Conservation (phyloP, 2,113 vertebrate genomes). For the Podarcis muralis region DNA sequence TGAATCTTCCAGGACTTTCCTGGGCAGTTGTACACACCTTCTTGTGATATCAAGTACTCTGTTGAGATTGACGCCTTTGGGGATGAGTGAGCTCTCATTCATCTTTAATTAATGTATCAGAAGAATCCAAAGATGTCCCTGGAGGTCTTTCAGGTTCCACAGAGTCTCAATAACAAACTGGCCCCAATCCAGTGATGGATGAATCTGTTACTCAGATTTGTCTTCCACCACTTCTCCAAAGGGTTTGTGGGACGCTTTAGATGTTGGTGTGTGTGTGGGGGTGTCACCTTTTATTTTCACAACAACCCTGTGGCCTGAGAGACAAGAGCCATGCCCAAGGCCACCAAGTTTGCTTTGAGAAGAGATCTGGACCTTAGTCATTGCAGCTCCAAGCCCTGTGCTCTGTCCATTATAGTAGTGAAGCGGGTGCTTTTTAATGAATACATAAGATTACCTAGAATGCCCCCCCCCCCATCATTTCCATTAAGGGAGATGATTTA, state of each 20-base stretch:
- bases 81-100: constrained; percentile 17
- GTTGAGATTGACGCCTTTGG: constrained; percentile 9
- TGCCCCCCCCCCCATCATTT: background rate
- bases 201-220: background rate
- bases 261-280: background rate
- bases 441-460: background rate
- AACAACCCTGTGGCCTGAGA: background rate
- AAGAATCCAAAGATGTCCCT: background rate
- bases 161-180: constrained; percentile 20
- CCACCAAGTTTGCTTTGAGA: background rate
- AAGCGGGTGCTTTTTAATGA: background rate
- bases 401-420: background rate
- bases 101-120: background rate
- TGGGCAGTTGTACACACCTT: constrained; percentile 13
- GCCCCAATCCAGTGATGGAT: background rate
- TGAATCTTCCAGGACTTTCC: background rate
- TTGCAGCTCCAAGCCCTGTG: background rate
- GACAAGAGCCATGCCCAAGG: background rate
- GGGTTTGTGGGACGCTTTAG: background rate
- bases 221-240: background rate
- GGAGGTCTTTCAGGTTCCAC: constrained; percentile 41
- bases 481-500: background rate
- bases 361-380: background rate
- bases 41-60: background rate
- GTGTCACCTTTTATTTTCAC: background rate